These are phyloP conservation scores for Stomorhina lunata DNA, from an alignment of 2,888 invertebrate genomes.

Conservation along the genomic window DNA sequence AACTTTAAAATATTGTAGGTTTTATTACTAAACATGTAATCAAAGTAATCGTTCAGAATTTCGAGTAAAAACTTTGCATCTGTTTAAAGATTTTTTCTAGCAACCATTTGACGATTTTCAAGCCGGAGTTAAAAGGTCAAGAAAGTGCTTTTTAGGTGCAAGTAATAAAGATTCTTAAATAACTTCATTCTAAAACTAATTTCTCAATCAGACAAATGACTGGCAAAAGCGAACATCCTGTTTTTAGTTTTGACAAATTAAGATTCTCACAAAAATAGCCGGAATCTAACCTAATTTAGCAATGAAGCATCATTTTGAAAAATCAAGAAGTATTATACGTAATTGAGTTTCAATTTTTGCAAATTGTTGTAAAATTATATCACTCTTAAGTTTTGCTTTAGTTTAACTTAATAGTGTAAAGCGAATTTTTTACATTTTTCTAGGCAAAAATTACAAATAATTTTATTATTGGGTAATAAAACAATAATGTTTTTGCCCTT, in stretches of 20 bases:
- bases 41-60: conserved; percentile 55
- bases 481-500: too few relatives aligned
- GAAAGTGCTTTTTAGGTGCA: conserved; percentile 18
- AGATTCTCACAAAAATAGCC: conserved; percentile 74
- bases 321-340: too few relatives aligned
- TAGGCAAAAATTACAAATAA: conserved; percentile 51
- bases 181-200: background rate
- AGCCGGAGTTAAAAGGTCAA: conserved; percentile 49
- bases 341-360: too few relatives aligned
- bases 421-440: conserved; percentile 34
- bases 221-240: conserved; percentile 78
- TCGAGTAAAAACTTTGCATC: conserved; percentile 62
- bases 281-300: conserved; percentile 73
- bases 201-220: conserved; percentile 77
- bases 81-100: conserved; percentile 20
- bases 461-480: conserved; percentile 30
- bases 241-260: conserved; percentile 39
- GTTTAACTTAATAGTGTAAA: conserved; percentile 30
- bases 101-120: conserved; percentile 67
- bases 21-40: conserved; percentile 32
- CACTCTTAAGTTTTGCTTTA: conserved; percentile 4
- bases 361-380: conserved; percentile 42
- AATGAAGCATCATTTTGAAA: conserved; percentile 73
- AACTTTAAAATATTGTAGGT: background rate
- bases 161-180: background rate